Conservation (phyloP, 2,888 invertebrate genomes). For the Caenorhabditis sp. region DNA sequence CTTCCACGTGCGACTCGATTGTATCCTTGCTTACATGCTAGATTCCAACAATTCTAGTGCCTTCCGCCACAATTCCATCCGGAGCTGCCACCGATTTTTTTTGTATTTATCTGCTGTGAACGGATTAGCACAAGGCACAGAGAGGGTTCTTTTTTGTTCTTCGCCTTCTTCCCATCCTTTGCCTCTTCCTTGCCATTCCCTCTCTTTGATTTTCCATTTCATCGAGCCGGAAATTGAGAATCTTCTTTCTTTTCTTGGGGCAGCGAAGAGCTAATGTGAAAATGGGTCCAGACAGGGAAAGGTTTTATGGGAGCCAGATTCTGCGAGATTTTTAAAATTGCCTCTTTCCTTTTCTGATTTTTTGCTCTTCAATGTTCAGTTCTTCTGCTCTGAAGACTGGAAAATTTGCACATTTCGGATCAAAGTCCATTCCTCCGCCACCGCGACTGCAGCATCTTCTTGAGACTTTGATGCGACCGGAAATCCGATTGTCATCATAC, state of each 20-base stretch:
- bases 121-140: conserved; percentile 30
- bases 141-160: conserved; percentile 29
- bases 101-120: conserved; percentile 34
- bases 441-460: background rate
- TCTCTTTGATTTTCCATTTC: background rate
- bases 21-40: background rate
- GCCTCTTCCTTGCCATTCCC: background rate
- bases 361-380: background rate
- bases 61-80: background rate
- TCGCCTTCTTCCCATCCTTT: conserved; percentile 4
- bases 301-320: conserved; percentile 17
- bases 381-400: background rate
- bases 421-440: too few species aligned
- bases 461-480: background rate
- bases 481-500: background rate
- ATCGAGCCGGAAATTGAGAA: conserved; percentile 20
- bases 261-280: conserved; percentile 10
- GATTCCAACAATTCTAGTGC: background rate
- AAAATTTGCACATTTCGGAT: too few species aligned
- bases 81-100: too few species aligned
- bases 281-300: background rate
- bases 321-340: too few species aligned
- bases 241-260: conserved; percentile 2
- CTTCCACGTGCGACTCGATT: background rate
- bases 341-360: background rate